Evolutionary conservation across 1,140 invertebrate species (phyloP).

Genomic region (Bombus confusus): DNA sequence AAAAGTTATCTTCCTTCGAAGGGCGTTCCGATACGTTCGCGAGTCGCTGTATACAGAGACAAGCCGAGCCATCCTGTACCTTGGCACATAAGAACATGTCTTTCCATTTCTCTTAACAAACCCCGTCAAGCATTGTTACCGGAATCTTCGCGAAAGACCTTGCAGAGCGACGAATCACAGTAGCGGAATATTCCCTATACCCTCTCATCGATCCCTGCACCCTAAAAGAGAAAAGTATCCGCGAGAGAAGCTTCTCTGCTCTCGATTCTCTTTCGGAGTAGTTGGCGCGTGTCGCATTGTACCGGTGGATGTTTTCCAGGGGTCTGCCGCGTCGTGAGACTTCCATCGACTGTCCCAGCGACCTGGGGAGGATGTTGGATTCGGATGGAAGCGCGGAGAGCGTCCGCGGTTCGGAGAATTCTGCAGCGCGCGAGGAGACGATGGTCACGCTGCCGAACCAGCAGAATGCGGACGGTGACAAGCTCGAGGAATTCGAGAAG

Average conservation of each 20-base stretch:
- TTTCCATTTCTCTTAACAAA: no score
- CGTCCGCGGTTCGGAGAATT: slow-evolving; percentile 58
- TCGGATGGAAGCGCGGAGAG: slow-evolving; percentile 70
- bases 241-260: not conserved
- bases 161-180: no score
- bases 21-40: no score
- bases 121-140: not conserved
- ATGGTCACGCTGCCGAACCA: slow-evolving; percentile 43
- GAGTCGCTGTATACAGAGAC: no score
- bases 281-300: not conserved
- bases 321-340: slow-evolving; percentile 1
- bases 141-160: not conserved
- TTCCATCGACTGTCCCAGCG: not conserved
- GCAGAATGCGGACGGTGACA: slow-evolving; percentile 71
- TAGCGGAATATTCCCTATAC: not conserved
- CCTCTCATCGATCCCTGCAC: not conserved
- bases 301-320: slow-evolving; percentile 12
- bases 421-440: slow-evolving; percentile 55
- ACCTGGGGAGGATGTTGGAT: slow-evolving; percentile 74
- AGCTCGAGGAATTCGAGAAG: slow-evolving; percentile 78
- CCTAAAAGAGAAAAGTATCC: not conserved
- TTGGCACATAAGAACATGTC: no score
- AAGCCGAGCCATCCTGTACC: no score
- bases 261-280: not conserved
- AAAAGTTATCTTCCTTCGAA: no score